phyloP scores from a whole-genome alignment of 35 echinoderm and acorn worm species.

The Hemicentrotus pulcherrimus region DNA sequence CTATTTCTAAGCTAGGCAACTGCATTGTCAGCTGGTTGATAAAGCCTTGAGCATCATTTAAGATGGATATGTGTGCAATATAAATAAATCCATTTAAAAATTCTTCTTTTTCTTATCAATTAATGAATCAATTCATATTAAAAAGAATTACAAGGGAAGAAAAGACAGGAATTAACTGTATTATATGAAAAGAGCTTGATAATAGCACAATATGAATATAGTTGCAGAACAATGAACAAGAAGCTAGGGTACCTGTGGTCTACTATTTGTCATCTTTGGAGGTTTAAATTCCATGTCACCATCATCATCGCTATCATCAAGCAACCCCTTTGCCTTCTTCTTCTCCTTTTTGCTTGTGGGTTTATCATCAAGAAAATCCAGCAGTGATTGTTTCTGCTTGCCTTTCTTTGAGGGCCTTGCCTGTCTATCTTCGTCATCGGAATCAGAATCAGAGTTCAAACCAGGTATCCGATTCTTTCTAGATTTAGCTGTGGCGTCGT shows the following conservation, averaged over 20 bases:
- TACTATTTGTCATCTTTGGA: constrained; percentile 55
- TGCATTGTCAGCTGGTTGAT: too few species aligned
- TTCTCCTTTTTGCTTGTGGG: constrained; percentile 36
- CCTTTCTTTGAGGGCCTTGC: not conserved
- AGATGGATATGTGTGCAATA: too few species aligned
- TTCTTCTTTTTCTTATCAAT: too few species aligned
- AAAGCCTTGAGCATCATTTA: too few species aligned
- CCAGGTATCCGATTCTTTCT: constrained; percentile 30
- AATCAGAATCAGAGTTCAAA: constrained; percentile 58
- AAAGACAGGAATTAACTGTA: too few species aligned
- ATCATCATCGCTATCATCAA: constrained; percentile 60
- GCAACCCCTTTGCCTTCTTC: constrained; percentile 16
- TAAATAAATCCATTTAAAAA: too few species aligned
- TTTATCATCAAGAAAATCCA: constrained; percentile 53
- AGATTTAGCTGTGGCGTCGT: not conserved
- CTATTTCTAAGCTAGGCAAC: too few species aligned
- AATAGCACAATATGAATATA: too few species aligned
- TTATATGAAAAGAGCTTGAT: too few species aligned
- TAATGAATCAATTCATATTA: too few species aligned
- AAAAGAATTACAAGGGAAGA: too few species aligned
- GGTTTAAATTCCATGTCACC: constrained; percentile 51
- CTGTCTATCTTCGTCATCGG: not conserved
- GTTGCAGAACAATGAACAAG: not conserved
- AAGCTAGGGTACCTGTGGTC: constrained; percentile 48
- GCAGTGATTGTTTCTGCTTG: constrained; percentile 43